Evolutionary conservation across 2,797 vertebrate species (phyloP).

Genomic region (Bovichtus variegatus): DNA sequence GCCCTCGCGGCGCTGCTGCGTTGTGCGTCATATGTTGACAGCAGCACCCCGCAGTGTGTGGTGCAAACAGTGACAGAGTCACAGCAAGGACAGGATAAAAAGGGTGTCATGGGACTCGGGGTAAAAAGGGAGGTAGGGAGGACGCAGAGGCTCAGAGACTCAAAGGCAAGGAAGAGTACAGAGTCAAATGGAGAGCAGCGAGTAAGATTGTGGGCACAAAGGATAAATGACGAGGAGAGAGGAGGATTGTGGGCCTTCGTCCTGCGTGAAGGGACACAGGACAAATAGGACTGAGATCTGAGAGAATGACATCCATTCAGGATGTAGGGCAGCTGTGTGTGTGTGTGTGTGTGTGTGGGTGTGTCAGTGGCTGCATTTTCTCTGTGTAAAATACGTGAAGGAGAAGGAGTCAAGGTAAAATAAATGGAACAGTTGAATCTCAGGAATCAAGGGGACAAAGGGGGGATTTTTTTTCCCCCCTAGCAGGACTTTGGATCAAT

Average conservation of each 20-base stretch:
- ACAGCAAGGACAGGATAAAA: constrained; percentile 82
- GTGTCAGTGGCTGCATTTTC: background rate
- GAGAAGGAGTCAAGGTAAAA: constrained; percentile 61
- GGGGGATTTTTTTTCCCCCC: constrained; percentile 65
- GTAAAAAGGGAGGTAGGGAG: constrained; percentile 61
- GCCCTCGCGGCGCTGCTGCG: background rate
- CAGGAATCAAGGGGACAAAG: constrained; percentile 74
- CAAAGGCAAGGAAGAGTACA: constrained; percentile 75
- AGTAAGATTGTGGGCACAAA: constrained; percentile 73
- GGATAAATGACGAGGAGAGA: constrained; percentile 68
- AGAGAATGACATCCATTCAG: constrained; percentile 56
- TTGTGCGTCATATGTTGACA: constrained; percentile 48
- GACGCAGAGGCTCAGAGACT: constrained; percentile 71
- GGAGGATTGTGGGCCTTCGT: constrained; percentile 52
- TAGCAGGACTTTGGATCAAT: constrained; percentile 80
- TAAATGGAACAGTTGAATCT: constrained; percentile 79
- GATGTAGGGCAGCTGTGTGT: constrained; percentile 58
- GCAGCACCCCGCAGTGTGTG: constrained; percentile 64
- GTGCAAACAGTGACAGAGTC: constrained; percentile 74
- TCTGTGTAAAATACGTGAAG: constrained; percentile 47
- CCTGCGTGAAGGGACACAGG: constrained; percentile 42
- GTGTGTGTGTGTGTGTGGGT: constrained; percentile 4
- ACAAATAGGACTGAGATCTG: constrained; percentile 50
- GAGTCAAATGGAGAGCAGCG: constrained; percentile 78
- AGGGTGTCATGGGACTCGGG: constrained; percentile 63